Evolutionary conservation across 2,888 invertebrate species (phyloP), one percentile per base, ranked within the genome.

Genomic region (Petrolisthes manimaculis): DNA sequence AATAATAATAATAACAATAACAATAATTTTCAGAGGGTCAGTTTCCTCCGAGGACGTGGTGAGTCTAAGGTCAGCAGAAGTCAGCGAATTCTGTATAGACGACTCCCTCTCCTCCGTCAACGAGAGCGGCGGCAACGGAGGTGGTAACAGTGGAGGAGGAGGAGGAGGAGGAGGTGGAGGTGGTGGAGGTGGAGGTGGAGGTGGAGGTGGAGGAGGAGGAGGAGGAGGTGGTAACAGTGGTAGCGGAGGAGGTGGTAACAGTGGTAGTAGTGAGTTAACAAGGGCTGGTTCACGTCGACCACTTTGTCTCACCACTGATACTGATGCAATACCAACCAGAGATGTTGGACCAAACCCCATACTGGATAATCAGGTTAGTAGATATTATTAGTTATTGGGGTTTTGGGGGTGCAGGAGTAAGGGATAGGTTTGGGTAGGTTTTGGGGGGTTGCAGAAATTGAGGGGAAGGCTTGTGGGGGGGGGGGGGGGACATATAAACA

Each of bases 41-140:
- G 86, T 90, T 18, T 90, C 90, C 12, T 90, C 90, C 37, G 90
- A 90, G 67, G 90, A 90, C 51, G 90, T 90, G 54, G 90, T 83
- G 21, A 86, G 88, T 51, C 74, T 90, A 24, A 84, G 89, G 12
- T 90, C 89, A 21, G 88, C 88, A 53, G 90, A 90, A 12, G 86
- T 74, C 18, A 88, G 90, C 71, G 90, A 90, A 14, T 71, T 83
- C 4, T 80, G 86, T 12, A 81, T 83, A 5, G 90, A 90, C 55
- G 90, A 90, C 53, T 90, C 90, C n/a, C 80, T 90, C 12, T 87
- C 87, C 69, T 87, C 86, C 4, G 86, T 87, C 53, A 84, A 87
- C 4, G 82, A 71, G n/a, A 83, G 87, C 53, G 79, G 37, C 0
- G 37, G 37, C 24, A 84, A 80, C 2, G 37, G 37, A 37, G 37